These are phyloP conservation scores for Nyctibius bracteatus DNA, from an alignment of 2,113 vertebrate genomes.

Conservation along the genomic window DNA sequence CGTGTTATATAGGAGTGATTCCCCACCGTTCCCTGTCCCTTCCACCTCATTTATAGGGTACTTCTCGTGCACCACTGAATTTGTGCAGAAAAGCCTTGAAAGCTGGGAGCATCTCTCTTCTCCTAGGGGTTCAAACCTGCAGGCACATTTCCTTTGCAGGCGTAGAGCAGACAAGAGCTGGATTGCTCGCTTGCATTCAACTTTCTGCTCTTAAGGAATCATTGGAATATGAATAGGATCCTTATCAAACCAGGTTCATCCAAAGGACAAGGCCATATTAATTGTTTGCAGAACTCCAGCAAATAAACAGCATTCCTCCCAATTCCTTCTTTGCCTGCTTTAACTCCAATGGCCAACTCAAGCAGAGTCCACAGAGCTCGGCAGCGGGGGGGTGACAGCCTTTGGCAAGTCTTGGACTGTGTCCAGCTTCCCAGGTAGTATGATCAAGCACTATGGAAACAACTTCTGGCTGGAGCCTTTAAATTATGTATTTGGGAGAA, in stretches of 20 bases:
- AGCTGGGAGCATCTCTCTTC: neutral
- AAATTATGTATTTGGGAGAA: neutral
- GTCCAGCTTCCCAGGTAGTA: neutral
- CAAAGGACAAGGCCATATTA: neutral
- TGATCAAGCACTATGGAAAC: neutral
- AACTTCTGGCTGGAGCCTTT: neutral
- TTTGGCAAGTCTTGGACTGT: neutral
- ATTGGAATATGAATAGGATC: neutral
- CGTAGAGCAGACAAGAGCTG: neutral
- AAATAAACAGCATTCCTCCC: neutral
- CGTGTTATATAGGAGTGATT: neutral
- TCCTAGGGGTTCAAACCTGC: neutral
- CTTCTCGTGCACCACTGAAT: neutral
- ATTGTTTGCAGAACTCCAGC: constrained; percentile 12
- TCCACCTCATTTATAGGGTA: neutral
- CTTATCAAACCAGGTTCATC: constrained; percentile 32
- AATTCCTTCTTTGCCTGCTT: neutral
- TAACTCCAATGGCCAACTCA: neutral
- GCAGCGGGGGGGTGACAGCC: neutral
- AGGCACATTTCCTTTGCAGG: fast-evolving
- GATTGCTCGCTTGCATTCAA: neutral
- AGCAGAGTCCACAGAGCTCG: neutral
- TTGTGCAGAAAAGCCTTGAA: neutral
- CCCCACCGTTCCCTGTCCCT: neutral
- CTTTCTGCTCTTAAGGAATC: neutral